A percentile compares a stretch with the other conserved stretches of the same genome.
Conservation (phyloP, 2,888 invertebrate species). For the Cerceris rybyensis region DNA sequence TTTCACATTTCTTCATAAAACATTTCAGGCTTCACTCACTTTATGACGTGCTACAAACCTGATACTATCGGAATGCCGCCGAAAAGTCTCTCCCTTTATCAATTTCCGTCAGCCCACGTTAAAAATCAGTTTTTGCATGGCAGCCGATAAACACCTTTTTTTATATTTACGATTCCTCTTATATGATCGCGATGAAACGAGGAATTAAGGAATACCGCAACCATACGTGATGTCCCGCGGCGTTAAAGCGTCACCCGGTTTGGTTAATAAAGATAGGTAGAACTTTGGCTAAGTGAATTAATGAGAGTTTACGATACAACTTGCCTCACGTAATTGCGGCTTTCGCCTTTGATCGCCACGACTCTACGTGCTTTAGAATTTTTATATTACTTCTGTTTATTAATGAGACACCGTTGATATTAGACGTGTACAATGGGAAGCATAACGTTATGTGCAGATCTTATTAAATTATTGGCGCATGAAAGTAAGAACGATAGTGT, state of each 20-base stretch:
- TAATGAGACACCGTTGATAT: too few species aligned
- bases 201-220: slow-evolving; percentile 11
- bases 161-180: slow-evolving; percentile 22
- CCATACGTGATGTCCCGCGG: slow-evolving; percentile 23
- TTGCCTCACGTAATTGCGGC: slow-evolving; percentile 1
- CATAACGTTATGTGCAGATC: too few species aligned
- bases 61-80: slow-evolving; percentile 7
- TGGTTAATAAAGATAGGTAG: slow-evolving; percentile 4
- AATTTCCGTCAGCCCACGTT: slow-evolving; percentile 22
- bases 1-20: neutral
- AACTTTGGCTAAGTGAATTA: slow-evolving; percentile 38
- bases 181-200: slow-evolving; percentile 9
- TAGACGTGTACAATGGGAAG: too few species aligned
- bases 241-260: slow-evolving; percentile 25
- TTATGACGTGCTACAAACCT: neutral
- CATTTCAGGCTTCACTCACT: neutral
- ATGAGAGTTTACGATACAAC: slow-evolving; percentile 33
- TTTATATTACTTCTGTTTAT: too few species aligned
- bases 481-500: too few species aligned
- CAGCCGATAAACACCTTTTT: slow-evolving; percentile 34
- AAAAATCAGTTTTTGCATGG: slow-evolving; percentile 27
- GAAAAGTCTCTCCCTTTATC: slow-evolving; percentile 14
- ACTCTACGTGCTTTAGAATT: neutral
- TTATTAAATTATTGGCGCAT: too few species aligned
- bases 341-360: neutral